A percentile compares a stretch with the other conserved stretches of the same genome.
phyloP scores from a whole-genome alignment of 1,140 invertebrate genomes.

The Drosophila takahashii region DNA sequence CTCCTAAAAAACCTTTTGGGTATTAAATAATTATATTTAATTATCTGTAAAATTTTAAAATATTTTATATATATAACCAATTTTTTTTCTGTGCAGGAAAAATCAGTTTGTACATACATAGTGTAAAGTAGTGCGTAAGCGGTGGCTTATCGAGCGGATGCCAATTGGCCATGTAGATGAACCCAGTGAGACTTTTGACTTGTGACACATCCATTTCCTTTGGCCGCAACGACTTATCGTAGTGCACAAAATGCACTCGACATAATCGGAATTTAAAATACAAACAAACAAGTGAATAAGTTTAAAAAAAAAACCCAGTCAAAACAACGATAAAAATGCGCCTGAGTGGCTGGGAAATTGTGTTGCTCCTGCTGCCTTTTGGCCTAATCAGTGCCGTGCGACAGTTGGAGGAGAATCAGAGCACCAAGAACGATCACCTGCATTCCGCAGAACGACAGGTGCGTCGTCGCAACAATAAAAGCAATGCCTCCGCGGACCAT shows the following conservation, averaged over 20 bases:
- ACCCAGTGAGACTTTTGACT: slow-evolving; percentile 33
- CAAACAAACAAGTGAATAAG: slow-evolving; percentile 19
- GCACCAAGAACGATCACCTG: slow-evolving; percentile 35
- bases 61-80: neutral
- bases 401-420: slow-evolving; percentile 49
- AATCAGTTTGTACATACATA: slow-evolving; percentile 15
- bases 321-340: slow-evolving; percentile 51
- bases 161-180: slow-evolving; percentile 38
- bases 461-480: slow-evolving; percentile 40
- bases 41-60: too few species aligned
- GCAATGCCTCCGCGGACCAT: slow-evolving; percentile 38
- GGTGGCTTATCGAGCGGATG: slow-evolving; percentile 32
- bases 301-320: slow-evolving; percentile 19
- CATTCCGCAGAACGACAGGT: slow-evolving; percentile 31
- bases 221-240: slow-evolving; percentile 32
- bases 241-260: slow-evolving; percentile 51
- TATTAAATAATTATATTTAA: too few species aligned
- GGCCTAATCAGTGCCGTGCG: slow-evolving; percentile 37
- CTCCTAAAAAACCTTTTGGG: too few species aligned
- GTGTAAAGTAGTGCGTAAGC: slow-evolving; percentile 19
- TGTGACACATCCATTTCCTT: slow-evolving; percentile 46
- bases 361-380: slow-evolving; percentile 32
- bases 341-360: slow-evolving; percentile 32
- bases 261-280: slow-evolving; percentile 16
- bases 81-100: slow-evolving; percentile 25